phyloP scores from a whole-genome alignment of 2,888 invertebrate genomes.

The Caenorhabditis sulstoni region DNA sequence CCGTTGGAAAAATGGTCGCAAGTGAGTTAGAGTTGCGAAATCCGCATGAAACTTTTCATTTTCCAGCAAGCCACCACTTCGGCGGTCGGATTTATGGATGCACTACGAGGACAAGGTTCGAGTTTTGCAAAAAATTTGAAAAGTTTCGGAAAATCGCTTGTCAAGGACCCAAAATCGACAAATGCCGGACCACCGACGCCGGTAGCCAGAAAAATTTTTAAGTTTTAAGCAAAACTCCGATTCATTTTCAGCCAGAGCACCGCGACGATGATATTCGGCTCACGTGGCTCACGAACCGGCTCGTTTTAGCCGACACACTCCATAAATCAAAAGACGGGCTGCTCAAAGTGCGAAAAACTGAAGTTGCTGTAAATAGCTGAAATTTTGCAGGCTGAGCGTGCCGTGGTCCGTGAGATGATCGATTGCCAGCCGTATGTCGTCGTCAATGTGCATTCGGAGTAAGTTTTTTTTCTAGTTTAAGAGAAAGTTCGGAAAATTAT shows the following conservation, averaged over 20 bases:
- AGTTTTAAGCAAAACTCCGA: background rate
- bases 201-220: conserved; percentile 8
- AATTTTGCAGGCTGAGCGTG: conserved; percentile 52
- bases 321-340: conserved; percentile 52
- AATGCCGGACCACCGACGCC: conserved; percentile 34
- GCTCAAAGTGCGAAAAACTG: conserved; percentile 25
- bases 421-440: conserved; percentile 63
- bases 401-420: conserved; percentile 54
- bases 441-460: conserved; percentile 56
- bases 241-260: conserved; percentile 47
- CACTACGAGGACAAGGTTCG: conserved; percentile 53
- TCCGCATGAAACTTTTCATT: background rate
- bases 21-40: conserved; percentile 30
- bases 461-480: conserved; percentile 30
- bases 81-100: conserved; percentile 56
- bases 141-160: conserved; percentile 58
- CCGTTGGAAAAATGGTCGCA: conserved; percentile 56
- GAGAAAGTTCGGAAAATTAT: conserved; percentile 4
- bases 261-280: conserved; percentile 57
- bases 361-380: background rate
- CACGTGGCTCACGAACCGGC: conserved; percentile 59
- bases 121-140: conserved; percentile 61
- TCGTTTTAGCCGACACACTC: conserved; percentile 58
- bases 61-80: conserved; percentile 62
- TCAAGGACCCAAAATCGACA: conserved; percentile 45